Evolutionary conservation across 2,888 invertebrate genomes (phyloP), one percentile per base, ranked within the genome.

Genomic region (Epicampocera succincta): DNA sequence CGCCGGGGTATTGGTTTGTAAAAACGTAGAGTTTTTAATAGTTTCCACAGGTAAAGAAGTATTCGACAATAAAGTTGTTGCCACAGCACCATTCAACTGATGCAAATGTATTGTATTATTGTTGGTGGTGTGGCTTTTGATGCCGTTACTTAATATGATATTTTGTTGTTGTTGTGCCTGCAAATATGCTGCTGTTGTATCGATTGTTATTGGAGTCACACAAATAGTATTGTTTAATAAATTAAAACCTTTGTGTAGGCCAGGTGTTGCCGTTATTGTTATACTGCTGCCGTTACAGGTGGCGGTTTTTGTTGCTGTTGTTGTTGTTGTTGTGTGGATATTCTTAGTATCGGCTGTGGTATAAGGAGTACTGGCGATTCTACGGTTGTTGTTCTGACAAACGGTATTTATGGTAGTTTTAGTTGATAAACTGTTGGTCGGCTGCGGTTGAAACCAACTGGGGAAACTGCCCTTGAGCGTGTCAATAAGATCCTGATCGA

Each of bases 401-500:
- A 38, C 60, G 33, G 66, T 13, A 29, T 29, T 21, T 44, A 46
- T 46, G 42, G 60, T 60, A 9, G 52, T 52, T 52, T 61, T 61
- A 19, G n/a, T 52, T 46, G 52, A 19, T 25, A 19, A 19, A 8
- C 11, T 63, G 74, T 9, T 79, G 69, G 54, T 44, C 12, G 79
- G 42, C 50, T 84, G 92, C 44, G 76, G 52, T 91, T 95, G 95
- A 93, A 97, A 97, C 97, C 97, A 97, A 94, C 96, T 96, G 87
- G 97, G 97, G 92, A 97, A 97, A 92, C 96, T 96, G 88, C 96
- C 95, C 91, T 96, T 95, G 90, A 97, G 95, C 90, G 97, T 97
- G 92, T 97, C 96, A 91, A 97, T 94, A 89, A 97, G 94, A 93
- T 97, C 97, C 93, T 96, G 95, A 93, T 97, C 97, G 92, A 97